phyloP scores from a whole-genome alignment of 2,797 vertebrate species.

The Darevskia nairensis region DNA sequence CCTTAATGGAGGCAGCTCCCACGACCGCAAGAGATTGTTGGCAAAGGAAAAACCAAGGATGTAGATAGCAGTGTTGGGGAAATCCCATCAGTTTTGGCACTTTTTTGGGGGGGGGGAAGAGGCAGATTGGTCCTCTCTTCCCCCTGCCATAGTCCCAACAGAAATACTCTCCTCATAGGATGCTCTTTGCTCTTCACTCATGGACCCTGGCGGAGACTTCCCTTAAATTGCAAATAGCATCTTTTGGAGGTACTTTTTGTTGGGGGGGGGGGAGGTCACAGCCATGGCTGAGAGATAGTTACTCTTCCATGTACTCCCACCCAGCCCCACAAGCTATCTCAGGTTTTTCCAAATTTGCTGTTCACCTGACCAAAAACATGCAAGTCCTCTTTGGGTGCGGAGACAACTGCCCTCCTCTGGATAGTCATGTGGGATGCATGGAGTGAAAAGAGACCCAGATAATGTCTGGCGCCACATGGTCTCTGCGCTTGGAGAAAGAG shows the following conservation, averaged over 20 bases:
- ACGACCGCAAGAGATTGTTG: no score
- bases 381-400: not conserved
- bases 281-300: not conserved
- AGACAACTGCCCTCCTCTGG: no score
- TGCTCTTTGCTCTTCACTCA: not conserved
- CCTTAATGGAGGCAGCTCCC: no score
- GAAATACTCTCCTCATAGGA: not conserved
- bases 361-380: no score
- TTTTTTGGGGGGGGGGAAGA: not conserved
- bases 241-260: not conserved
- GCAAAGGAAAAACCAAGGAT: not conserved
- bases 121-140: not conserved
- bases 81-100: not conserved
- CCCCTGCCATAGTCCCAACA: not conserved
- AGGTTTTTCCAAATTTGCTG: not conserved
- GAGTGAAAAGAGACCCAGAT: not conserved
- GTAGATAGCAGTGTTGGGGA: not conserved
- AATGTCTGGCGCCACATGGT: not conserved
- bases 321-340: not conserved
- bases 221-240: not conserved
- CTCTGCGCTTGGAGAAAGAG: not conserved
- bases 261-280: not conserved
- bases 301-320: not conserved
- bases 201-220: not conserved
- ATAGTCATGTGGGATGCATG: no score